phyloP scores from a whole-genome alignment of 2,113 vertebrate genomes.

The Orthochromis indermauri region DNA sequence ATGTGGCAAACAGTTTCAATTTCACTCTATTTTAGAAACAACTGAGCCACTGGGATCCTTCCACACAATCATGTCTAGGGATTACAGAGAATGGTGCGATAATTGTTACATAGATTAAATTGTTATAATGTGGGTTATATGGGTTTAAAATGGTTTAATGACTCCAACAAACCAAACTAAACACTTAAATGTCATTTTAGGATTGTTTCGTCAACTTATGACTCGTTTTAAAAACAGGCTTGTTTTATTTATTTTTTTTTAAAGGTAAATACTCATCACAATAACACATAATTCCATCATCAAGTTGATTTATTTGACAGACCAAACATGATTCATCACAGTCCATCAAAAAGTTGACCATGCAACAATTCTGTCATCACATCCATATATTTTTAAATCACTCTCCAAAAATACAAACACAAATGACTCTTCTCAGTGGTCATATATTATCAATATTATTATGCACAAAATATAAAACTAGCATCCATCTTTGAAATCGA shows the following conservation, averaged over 20 bases:
- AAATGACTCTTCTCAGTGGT: constrained; percentile 10
- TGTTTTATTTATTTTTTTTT: background rate
- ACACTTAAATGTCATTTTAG: background rate
- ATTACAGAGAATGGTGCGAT: background rate
- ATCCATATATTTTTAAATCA: constrained; percentile 3
- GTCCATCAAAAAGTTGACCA: constrained; percentile 27
- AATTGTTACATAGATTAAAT: background rate
- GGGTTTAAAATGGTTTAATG: background rate
- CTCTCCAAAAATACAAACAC: constrained; percentile 34
- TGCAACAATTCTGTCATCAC: constrained; percentile 42
- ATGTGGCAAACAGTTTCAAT: background rate
- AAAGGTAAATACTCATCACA: background rate
- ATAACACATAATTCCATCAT: background rate
- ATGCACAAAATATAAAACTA: constrained; percentile 61
- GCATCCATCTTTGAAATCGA: constrained; percentile 51
- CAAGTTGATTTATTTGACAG: constrained; percentile 51
- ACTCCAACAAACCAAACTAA: background rate
- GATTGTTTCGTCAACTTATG: background rate
- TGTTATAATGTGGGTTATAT: background rate
- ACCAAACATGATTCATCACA: constrained; percentile 31
- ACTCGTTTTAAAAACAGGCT: background rate
- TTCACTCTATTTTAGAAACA: background rate
- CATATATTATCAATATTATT: constrained; percentile 43
- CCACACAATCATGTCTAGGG: background rate
- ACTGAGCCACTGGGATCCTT: background rate